Percentiles rank a stretch among this genome's conserved stretches.
phyloP scores from a whole-genome alignment of 2,797 vertebrate species.

The Mus spretus region DNA sequence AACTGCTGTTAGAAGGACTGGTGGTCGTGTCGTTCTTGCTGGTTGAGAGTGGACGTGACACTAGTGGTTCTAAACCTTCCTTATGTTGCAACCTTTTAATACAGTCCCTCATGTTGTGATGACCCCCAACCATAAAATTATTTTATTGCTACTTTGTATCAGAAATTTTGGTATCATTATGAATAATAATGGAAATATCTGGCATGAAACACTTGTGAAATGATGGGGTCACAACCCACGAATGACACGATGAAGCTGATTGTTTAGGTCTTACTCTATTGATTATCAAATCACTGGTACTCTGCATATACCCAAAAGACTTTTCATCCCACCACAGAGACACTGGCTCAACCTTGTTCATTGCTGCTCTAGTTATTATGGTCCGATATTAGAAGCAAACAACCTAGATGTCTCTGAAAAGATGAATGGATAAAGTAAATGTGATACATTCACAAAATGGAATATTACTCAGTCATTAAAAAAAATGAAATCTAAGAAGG shows the following conservation, averaged over 20 bases:
- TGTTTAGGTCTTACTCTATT: slow-evolving; percentile 17
- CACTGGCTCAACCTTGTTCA: not conserved
- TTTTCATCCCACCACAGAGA: not conserved
- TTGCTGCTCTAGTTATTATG: not conserved
- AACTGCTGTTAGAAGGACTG: no score
- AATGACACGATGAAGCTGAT: not conserved
- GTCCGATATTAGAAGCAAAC: not conserved
- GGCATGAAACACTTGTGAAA: not conserved
- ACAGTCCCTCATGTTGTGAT: not conserved
- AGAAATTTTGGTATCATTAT: not conserved
- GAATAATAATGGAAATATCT: not conserved
- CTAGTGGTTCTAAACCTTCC: not conserved
- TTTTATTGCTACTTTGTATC: not conserved
- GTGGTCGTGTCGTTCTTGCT: no score
- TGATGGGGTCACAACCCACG: not conserved
- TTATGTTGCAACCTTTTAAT: not conserved
- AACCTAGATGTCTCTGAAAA: not conserved
- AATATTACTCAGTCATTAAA: not conserved
- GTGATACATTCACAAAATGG: not conserved
- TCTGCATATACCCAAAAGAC: not conserved
- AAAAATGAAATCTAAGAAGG: not conserved
- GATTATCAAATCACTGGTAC: slow-evolving; percentile 41
- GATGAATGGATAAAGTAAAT: not conserved
- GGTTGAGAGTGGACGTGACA: no score
- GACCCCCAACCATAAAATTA: not conserved